phyloP scores from a whole-genome alignment of 2,113 vertebrate genomes.

The Triplophysa rosa region DNA sequence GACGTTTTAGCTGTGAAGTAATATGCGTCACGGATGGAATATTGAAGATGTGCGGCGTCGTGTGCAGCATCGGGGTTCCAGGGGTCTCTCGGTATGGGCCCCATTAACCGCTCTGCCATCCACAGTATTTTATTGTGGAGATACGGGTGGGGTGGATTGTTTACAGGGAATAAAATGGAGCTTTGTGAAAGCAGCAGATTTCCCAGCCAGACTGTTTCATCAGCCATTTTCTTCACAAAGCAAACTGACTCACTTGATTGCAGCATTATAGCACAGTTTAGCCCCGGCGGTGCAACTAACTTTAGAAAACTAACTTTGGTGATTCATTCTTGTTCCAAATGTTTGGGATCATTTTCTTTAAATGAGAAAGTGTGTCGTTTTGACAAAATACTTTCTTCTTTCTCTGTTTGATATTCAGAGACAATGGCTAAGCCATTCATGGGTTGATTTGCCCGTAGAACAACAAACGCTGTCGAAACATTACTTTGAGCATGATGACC shows the following conservation, averaged over 20 bases:
- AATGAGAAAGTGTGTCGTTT: neutral
- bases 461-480: too few species aligned
- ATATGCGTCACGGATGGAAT: conserved; percentile 51
- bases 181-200: conserved; percentile 33
- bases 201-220: conserved; percentile 24
- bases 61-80: conserved; percentile 13
- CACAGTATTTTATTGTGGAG: conserved; percentile 31
- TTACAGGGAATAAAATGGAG: conserved; percentile 24
- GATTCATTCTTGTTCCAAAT: neutral
- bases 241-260: neutral
- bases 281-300: neutral
- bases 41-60: conserved; percentile 37
- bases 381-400: neutral
- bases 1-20: conserved; percentile 41
- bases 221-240: conserved; percentile 28
- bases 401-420: neutral
- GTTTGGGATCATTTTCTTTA: neutral
- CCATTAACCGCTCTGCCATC: conserved; percentile 28
- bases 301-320: neutral
- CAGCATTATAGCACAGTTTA: neutral
- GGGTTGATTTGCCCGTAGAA: too few species aligned
- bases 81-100: conserved; percentile 24
- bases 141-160: conserved; percentile 31
- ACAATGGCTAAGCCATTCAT: too few species aligned
- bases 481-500: too few species aligned